Evolutionary conservation across 1,140 invertebrate species (phyloP).

Genomic region (Octopus sinensis): DNA sequence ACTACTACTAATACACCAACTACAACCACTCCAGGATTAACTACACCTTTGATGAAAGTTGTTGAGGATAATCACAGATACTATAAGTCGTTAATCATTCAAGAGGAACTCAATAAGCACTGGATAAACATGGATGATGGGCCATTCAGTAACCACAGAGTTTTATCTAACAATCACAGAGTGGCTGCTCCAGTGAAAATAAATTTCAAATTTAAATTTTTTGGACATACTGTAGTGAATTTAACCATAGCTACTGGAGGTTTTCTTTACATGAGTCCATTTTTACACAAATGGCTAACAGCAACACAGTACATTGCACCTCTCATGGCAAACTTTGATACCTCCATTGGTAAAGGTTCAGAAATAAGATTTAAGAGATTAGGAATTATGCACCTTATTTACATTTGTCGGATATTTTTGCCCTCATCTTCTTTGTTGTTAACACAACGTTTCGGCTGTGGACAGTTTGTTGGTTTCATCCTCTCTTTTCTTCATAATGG

Average conservation of each 20-base stretch:
- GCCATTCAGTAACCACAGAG: slow-evolving; percentile 64
- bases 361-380: slow-evolving; percentile 65
- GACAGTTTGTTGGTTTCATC: too few relatives aligned
- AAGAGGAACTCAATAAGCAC: slow-evolving; percentile 36
- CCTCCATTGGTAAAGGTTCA: slow-evolving; percentile 72
- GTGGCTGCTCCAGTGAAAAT: slow-evolving; percentile 79
- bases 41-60: too few relatives aligned
- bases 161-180: slow-evolving; percentile 82
- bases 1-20: too few relatives aligned
- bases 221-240: slow-evolving; percentile 84
- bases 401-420: too few relatives aligned
- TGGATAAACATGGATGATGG: slow-evolving; percentile 72
- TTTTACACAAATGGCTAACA: slow-evolving; percentile 94
- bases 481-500: too few relatives aligned
- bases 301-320: slow-evolving; percentile 98
- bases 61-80: slow-evolving; percentile 68
- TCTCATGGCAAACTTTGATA: slow-evolving; percentile 99
- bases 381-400: too few relatives aligned
- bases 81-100: slow-evolving; percentile 73
- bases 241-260: slow-evolving; percentile 97
- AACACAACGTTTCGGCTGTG: too few relatives aligned
- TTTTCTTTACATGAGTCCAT: slow-evolving; percentile 93
- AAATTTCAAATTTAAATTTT: slow-evolving; percentile 89
- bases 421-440: too few relatives aligned
- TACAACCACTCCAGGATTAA: too few relatives aligned